Evolutionary conservation across 2,113 vertebrate species (phyloP).

Genomic region (Pionites leucogaster): DNA sequence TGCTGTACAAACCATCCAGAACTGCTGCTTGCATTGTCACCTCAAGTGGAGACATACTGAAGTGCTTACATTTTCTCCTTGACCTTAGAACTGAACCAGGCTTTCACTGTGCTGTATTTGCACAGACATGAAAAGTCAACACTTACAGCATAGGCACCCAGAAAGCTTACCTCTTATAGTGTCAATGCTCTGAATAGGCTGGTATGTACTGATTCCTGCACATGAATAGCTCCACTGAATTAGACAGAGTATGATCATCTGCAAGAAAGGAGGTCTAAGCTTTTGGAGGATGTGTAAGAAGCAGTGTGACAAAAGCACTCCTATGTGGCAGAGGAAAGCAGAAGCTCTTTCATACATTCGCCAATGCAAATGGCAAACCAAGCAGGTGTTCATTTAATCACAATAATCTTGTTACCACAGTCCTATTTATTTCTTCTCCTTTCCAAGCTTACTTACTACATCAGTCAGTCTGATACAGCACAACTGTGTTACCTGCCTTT

Average conservation of each 20-base stretch:
- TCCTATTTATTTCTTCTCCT: not conserved
- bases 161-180: not conserved
- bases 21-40: not conserved
- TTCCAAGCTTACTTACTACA: not conserved
- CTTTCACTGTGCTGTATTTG: not conserved
- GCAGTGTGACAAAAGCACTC: not conserved
- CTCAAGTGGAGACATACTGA: not conserved
- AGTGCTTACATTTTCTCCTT: not conserved
- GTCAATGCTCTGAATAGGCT: not conserved
- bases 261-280: not conserved
- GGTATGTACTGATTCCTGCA: not conserved
- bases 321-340: not conserved
- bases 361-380: not conserved
- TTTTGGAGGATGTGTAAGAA: not conserved
- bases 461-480: not conserved
- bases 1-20: not conserved
- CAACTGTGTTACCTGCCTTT: fast-evolving
- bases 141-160: not conserved
- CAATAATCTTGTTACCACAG: not conserved
- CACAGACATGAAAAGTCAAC: not conserved
- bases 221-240: not conserved
- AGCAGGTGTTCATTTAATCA: not conserved
- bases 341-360: not conserved
- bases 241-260: not conserved
- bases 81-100: not conserved